Evolutionary conservation across 1,140 invertebrate genomes (phyloP).

Genomic region (Dendrolimus punctatus): DNA sequence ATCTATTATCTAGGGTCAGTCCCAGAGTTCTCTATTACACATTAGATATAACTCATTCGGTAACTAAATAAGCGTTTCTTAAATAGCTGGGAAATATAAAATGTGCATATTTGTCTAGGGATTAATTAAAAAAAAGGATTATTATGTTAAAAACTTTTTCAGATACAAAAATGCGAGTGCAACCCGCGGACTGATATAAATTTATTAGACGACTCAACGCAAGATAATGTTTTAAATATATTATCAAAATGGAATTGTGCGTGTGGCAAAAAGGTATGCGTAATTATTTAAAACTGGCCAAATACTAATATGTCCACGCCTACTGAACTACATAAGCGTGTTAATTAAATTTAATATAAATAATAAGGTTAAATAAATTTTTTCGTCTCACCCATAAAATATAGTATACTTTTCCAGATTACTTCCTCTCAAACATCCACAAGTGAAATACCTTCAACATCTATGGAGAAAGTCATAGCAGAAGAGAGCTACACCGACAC

Average conservation of each 20-base stretch:
- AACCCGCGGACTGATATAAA: slow-evolving; percentile 51
- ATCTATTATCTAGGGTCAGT: too few species aligned
- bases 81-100: too few species aligned
- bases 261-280: slow-evolving; percentile 54
- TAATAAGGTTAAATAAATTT: not conserved
- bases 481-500: slow-evolving; percentile 21
- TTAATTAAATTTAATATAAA: too few species aligned
- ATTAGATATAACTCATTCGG: too few species aligned
- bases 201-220: slow-evolving; percentile 49
- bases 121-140: too few species aligned
- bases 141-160: not conserved
- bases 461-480: slow-evolving; percentile 23
- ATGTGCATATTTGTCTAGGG: too few species aligned
- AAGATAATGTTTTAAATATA: slow-evolving; percentile 58
- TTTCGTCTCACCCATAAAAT: not conserved
- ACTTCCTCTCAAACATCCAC: slow-evolving; percentile 51
- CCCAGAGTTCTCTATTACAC: too few species aligned
- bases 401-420: slow-evolving; percentile 21
- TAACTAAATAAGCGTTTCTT: too few species aligned
- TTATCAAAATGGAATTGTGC: slow-evolving; percentile 58
- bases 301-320: not conserved
- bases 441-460: slow-evolving; percentile 39
- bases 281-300: slow-evolving; percentile 2
- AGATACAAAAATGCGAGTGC: slow-evolving; percentile 64
- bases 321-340: too few species aligned